Base-by-base conservation (phyloP, 2,888 invertebrate genomes). In the Buathra laborator region DNA sequence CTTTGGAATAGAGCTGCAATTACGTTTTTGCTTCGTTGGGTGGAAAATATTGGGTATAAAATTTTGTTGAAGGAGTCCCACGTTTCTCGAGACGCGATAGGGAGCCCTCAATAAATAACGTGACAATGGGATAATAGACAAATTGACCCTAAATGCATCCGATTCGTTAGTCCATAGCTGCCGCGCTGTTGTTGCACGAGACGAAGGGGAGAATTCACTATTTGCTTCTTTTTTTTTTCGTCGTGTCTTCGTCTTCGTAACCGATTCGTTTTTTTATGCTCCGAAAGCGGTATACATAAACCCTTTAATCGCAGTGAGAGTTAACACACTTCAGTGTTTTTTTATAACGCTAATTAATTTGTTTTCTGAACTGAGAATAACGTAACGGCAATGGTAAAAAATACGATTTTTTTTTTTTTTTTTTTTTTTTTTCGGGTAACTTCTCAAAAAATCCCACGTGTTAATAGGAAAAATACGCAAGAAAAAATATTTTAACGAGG, bases 121-220 rank as follows among this genome's bases (percentile, higher is more conserved):
- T 90, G 90, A 89, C 90, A 92, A 92, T 88, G 89, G 91, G 91
- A 92, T 93, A 92, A 93, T 93, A 90, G 92, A 91, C 89, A 92
- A 92, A 93, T 93, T 93, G 92, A 90, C 90, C 89, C 90, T 91
- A 92, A 92, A 90, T 89, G 88, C 92, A 91, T 92, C 92, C 91
- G 90, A 92, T 90, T 89, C 89, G 90, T 92, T 90, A 88, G 88
- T 80, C 56, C 89, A 87, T 89, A 88, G 90, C 90, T 89, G 90
- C 81, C 70, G 37, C 71, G 66, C n/a, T 44, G n/a, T 24, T 64
- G 53, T 44, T 29, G 32, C 29, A 48, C 46, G 48, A 32, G 64
- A 75, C 46, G 48, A 74, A 74, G 74, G 48, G 64, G 75, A 29
- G 46, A 75, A 62, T 62, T 75, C 64, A 62, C 46, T 48, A 64